phyloP scores from a whole-genome alignment of 1,140 invertebrate genomes.

The Sinella curviseta region DNA sequence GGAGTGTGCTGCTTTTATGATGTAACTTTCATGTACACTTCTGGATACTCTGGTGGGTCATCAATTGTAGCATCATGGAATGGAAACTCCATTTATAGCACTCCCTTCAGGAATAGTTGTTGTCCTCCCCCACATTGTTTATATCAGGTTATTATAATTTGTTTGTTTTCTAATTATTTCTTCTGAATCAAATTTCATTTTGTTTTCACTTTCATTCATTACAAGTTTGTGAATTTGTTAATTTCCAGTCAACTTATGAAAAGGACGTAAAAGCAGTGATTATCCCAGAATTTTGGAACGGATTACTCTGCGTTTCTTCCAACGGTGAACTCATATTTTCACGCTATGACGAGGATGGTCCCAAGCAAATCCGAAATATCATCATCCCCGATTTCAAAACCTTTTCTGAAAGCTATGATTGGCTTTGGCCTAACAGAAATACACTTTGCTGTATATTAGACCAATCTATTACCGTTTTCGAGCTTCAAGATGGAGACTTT shows the following conservation, averaged over 20 bases:
- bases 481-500: not conserved
- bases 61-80: conserved; percentile 40
- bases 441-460: not conserved
- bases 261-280: conserved; percentile 35
- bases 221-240: too few species aligned
- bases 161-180: not conserved
- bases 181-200: not conserved
- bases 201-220: not conserved
- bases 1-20: conserved; percentile 36
- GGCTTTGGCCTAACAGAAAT: conserved; percentile 2
- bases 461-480: not conserved
- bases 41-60: conserved; percentile 33
- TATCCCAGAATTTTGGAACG: conserved; percentile 42
- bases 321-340: not conserved
- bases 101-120: conserved; percentile 45
- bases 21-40: conserved; percentile 32
- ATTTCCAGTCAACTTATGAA: conserved; percentile 7
- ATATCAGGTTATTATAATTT: conserved; percentile 25
- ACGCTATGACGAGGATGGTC: not conserved
- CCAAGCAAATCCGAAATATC: not conserved
- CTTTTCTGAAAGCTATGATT: not conserved
- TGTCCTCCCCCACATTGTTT: conserved; percentile 45
- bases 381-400: not conserved
- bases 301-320: conserved; percentile 33
- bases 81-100: conserved; percentile 40